Evolutionary conservation across 37 sponge, comb jelly and placozoan genomes (phyloP), one percentile per base, ranked within the genome.

Genomic region (Eunapius fragilis): DNA sequence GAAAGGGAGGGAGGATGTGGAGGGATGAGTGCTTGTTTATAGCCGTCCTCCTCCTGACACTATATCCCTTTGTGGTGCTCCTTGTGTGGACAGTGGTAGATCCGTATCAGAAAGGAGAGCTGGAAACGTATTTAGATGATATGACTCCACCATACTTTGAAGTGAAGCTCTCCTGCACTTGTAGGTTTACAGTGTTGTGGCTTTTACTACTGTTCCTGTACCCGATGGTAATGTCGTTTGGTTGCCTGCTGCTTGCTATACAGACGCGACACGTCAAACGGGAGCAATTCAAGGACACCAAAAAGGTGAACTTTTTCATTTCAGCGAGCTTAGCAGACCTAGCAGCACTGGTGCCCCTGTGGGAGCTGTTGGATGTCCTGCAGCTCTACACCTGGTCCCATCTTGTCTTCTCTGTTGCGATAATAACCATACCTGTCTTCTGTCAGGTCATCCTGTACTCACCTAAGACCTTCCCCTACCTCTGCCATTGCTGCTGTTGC

Each of bases 241-340:
- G 38, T 31, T 74, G 72, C 12, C 10, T 88, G 24, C 80, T 82
- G 37, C 68, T 88, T 47, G 88, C 88, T 1, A 17, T 88, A 26
- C 82, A 75, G 31, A 88, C 88, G 0, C 38, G 88, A 23, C 73
- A 82, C 35, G 68, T 88, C 38, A 82, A 88, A n/a, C 14, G n/a
- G 30, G 26, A 0, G 2, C 34, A 76, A 25, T 88, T 88, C 77
- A 88, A 82, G 38, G 88, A 88, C 77, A 88, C 88, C 11, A 88
- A 88, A 70, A 88, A 88, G 67, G 75, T 88, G 2, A 82, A 70
- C 67, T 71, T 32, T 2, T 88, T 36, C 48, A 69, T 88, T 17
- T 78, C 67, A 27, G 67, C 70, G 3, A 22, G 70, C 17, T 14
- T 77, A 22, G 36, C 37, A n/a, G 67, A 37, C 38, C 26, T 84